A percentile compares a stretch with the other conserved stretches of the same genome.
Conservation (phyloP, 2,113 vertebrate genomes). For the Lagopus leucura region DNA sequence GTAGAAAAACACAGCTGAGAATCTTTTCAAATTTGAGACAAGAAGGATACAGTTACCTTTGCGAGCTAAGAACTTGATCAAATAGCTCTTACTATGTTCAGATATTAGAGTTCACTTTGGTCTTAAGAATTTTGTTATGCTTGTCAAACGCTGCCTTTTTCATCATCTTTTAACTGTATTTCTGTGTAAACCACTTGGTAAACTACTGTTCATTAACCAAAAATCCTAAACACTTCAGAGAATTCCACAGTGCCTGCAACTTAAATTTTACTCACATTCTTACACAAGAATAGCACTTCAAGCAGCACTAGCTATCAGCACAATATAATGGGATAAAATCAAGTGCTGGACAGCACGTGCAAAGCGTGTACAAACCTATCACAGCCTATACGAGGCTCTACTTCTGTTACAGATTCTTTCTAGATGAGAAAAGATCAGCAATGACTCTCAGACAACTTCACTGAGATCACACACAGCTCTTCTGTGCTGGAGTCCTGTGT, state of each 20-base stretch:
- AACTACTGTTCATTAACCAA: background rate
- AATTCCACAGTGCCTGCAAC: background rate
- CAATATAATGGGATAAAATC: background rate
- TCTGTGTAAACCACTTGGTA: background rate
- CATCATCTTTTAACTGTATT: background rate
- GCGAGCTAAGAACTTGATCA: background rate
- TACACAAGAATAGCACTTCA: background rate
- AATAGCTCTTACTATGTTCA: background rate
- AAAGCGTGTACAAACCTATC: background rate
- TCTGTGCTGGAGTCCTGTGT: background rate
- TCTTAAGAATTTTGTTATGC: background rate
- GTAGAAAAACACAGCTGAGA: background rate
- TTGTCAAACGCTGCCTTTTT: background rate
- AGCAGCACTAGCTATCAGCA: background rate
- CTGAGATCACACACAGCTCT: background rate
- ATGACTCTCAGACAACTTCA: background rate
- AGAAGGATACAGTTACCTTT: background rate
- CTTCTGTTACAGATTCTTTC: background rate
- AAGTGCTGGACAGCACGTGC: background rate
- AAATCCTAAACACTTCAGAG: background rate
- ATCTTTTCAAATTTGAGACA: background rate
- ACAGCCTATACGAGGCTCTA: background rate
- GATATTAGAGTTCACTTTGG: background rate
- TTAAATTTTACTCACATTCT: background rate
- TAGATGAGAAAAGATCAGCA: background rate